A percentile compares a stretch with the other conserved stretches of the same genome.
These are phyloP conservation scores for Leptothorax acervorum DNA, from an alignment of 2,888 invertebrate species.

Conservation along the genomic window DNA sequence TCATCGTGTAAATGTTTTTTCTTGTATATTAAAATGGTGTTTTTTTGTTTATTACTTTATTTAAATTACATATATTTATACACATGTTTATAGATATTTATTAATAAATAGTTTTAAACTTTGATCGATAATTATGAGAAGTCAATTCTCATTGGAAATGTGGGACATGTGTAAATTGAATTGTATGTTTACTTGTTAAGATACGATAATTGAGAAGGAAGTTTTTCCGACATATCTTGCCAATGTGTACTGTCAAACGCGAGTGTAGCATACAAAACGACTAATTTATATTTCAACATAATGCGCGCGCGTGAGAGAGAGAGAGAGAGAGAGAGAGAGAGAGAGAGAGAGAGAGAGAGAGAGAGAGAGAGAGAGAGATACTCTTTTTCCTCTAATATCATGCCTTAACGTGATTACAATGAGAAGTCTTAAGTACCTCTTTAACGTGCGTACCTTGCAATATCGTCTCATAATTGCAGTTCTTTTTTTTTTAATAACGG, in stretches of 20 bases:
- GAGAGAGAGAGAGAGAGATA: neutral
- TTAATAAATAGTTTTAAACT: neutral
- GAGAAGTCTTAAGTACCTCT: too few species aligned
- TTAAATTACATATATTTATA: neutral
- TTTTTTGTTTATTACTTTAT: neutral
- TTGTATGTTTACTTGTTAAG: neutral
- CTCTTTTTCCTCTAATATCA: too few species aligned
- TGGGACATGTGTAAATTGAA: neutral
- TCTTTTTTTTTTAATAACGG: constrained; percentile 84
- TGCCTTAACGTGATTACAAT: too few species aligned
- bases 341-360: neutral
- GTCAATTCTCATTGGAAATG: neutral
- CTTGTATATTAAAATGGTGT: neutral
- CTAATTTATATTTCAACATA: neutral
- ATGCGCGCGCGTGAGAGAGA: neutral
- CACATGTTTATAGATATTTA: too few species aligned
- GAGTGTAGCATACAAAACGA: neutral
- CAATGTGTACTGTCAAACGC: neutral
- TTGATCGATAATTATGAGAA: neutral
- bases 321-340: neutral
- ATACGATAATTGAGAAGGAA: neutral
- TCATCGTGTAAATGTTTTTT: neutral
- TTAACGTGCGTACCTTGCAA: constrained; percentile 85
- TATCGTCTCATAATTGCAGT: constrained; percentile 87
- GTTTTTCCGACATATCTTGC: neutral